phyloP scores from a whole-genome alignment of 2,113 vertebrate genomes.

The Protobothrops flavoviridis region DNA sequence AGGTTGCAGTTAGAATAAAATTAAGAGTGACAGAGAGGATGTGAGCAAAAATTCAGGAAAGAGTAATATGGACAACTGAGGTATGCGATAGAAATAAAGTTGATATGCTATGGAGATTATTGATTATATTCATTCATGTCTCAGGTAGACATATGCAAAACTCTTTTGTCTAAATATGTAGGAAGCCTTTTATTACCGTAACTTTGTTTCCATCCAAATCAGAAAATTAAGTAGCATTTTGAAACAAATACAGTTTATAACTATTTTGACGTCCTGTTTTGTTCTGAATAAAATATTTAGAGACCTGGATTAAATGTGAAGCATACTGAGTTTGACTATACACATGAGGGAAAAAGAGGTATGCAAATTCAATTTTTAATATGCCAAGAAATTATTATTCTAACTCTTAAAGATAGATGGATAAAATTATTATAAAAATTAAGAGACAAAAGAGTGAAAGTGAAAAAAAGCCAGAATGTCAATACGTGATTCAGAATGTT shows the following conservation, averaged over 20 bases:
- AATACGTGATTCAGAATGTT: not conserved
- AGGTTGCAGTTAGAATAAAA: not conserved
- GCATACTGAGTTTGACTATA: not conserved
- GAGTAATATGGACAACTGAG: not conserved
- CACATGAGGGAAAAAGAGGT: not conserved
- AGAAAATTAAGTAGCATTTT: not conserved
- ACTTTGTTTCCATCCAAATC: not conserved
- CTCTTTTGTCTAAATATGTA: not conserved
- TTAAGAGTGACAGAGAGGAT: not conserved
- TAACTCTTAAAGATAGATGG: not conserved
- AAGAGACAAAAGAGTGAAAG: not conserved
- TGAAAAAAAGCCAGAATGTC: not conserved
- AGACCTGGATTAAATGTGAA: not conserved
- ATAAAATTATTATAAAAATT: accelerated
- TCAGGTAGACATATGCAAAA: not conserved
- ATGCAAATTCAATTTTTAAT: not conserved
- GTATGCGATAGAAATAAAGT: not conserved
- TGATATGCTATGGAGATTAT: not conserved
- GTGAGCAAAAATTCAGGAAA: not conserved
- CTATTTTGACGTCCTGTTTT: not conserved
- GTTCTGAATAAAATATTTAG: not conserved
- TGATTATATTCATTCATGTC: not conserved
- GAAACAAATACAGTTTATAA: not conserved
- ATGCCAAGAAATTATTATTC: not conserved
- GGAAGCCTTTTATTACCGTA: not conserved